These are phyloP conservation scores for Phrynosoma blainvillii DNA, from an alignment of 2,113 vertebrate species.

Conservation along the genomic window DNA sequence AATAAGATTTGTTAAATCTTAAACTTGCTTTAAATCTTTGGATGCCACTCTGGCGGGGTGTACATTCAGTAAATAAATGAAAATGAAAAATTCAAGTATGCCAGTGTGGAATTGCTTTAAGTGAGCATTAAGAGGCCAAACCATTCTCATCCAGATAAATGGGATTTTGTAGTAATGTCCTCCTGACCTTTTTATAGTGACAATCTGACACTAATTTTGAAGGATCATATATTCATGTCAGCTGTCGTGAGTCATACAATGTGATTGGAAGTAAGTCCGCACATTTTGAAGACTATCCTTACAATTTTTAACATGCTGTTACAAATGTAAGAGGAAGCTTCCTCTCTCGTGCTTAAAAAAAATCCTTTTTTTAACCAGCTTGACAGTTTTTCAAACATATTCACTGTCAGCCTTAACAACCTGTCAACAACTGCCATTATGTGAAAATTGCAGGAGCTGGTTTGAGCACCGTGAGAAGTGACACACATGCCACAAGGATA, in stretches of 20 bases:
- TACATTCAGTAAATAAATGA: too few species aligned
- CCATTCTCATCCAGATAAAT: conserved; percentile 74
- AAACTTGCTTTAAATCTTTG: too few species aligned
- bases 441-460: conserved; percentile 82
- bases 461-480: conserved; percentile 87
- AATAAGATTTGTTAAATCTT: too few species aligned
- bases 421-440: conserved; percentile 89
- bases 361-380: conserved; percentile 81
- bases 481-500: conserved; percentile 94
- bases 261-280: conserved; percentile 64
- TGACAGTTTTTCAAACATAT: conserved; percentile 94
- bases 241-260: conserved; percentile 69
- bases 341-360: conserved; percentile 63
- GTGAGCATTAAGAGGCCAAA: conserved; percentile 66
- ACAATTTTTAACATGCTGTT: conserved; percentile 77
- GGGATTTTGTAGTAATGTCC: conserved; percentile 68
- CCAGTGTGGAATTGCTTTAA: conserved; percentile 45
- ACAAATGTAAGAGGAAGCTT: conserved; percentile 76
- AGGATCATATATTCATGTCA: conserved; percentile 72
- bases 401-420: conserved; percentile 89
- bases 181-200: conserved; percentile 74
- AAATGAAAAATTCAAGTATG: neutral
- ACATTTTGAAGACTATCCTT: conserved; percentile 64
- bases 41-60: too few species aligned
- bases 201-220: conserved; percentile 78